These are phyloP conservation scores for Drosophila subsilvestris DNA, from an alignment of 2,888 invertebrate genomes.

Conservation along the genomic window DNA sequence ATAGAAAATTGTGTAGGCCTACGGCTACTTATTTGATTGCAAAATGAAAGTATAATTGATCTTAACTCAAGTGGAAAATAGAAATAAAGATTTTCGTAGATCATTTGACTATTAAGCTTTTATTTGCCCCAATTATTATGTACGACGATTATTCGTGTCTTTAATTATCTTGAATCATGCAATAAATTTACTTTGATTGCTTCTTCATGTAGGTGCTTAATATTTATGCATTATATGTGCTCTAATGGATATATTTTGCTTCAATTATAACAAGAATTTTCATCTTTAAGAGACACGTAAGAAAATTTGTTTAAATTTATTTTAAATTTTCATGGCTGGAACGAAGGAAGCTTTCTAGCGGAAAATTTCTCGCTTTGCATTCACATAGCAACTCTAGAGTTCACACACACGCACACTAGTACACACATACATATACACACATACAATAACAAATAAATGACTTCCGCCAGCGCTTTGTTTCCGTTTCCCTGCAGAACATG, in stretches of 20 bases:
- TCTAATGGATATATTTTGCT: neutral
- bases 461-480: conserved; percentile 70
- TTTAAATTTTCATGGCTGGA: neutral
- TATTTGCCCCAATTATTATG: too few species aligned
- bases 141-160: neutral
- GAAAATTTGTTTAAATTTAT: conserved; percentile 4
- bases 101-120: neutral
- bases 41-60: neutral
- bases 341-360: neutral
- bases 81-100: neutral
- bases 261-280: too few species aligned
- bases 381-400: conserved; percentile 43
- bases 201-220: neutral
- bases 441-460: conserved; percentile 67
- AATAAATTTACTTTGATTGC: neutral
- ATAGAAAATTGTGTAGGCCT: neutral
- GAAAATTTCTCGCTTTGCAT: conserved; percentile 45
- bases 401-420: too few species aligned
- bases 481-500: conserved; percentile 59
- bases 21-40: neutral
- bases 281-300: neutral
- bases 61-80: neutral
- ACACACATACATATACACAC: conserved; percentile 16
- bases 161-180: neutral
- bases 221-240: neutral